Percentiles rank a stretch among this genome's conserved stretches.
These are phyloP conservation scores for Heliangelus exortis DNA, from an alignment of 2,797 vertebrate species.

Conservation along the genomic window DNA sequence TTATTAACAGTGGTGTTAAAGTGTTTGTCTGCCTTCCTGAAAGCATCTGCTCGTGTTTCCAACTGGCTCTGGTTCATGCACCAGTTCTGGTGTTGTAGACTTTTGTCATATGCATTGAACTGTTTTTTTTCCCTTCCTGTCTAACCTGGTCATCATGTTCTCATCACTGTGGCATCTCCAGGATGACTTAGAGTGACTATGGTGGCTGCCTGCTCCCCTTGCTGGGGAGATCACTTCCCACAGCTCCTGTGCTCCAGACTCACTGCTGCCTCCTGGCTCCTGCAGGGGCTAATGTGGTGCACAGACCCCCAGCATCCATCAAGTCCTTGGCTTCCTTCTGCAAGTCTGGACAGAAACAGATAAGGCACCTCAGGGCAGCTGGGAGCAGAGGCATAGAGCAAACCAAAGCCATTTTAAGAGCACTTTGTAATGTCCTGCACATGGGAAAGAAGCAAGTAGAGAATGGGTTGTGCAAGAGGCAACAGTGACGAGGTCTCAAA, in stretches of 20 bases:
- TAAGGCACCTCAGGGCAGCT: neutral
- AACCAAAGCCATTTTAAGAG: neutral
- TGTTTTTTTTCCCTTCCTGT: neutral
- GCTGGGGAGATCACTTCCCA: neutral
- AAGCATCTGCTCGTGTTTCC: neutral
- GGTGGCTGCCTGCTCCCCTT: neutral
- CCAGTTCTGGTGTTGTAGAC: neutral
- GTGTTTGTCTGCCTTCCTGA: neutral
- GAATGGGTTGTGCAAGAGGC: neutral
- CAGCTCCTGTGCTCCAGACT: neutral
- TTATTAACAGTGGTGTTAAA: neutral
- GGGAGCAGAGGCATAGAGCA: neutral
- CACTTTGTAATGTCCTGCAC: neutral
- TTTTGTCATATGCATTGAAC: neutral
- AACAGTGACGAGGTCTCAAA: neutral
- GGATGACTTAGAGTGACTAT: neutral
- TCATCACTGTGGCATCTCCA: neutral
- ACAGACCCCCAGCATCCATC: accelerated
- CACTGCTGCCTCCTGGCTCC: neutral
- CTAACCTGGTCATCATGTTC: neutral
- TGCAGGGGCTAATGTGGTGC: no score
- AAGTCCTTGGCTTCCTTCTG: neutral
- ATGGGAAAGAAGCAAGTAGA: neutral
- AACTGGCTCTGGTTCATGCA: neutral
- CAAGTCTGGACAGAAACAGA: neutral